Evolutionary conservation across 2,113 vertebrate species (phyloP).

Genomic region (Oncorhynchus masou): DNA sequence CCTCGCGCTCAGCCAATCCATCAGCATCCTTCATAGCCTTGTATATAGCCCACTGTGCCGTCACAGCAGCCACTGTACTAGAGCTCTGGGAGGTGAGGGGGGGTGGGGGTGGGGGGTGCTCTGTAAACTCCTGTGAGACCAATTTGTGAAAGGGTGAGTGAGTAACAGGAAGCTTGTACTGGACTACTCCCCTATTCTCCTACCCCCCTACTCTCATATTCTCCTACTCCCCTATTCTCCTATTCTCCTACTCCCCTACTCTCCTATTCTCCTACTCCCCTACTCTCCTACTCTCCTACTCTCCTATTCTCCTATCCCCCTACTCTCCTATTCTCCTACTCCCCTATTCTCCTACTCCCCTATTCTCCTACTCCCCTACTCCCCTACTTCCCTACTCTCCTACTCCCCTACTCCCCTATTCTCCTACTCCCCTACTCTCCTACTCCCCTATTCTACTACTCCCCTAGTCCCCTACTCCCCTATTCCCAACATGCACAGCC

Average conservation of each 20-base stretch:
- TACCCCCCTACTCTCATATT: neutral
- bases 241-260: neutral
- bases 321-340: neutral
- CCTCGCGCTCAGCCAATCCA: constrained; percentile 25
- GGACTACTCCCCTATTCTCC: neutral
- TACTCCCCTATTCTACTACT: neutral
- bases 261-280: neutral
- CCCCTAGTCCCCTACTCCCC: neutral
- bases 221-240: neutral
- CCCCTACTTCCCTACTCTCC: neutral
- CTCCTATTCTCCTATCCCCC: neutral
- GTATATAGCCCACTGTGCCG: constrained; percentile 33
- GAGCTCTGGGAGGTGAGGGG: constrained; percentile 3
- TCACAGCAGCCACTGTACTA: neutral
- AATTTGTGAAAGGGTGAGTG: constrained; percentile 21
- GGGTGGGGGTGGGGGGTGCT: neutral
- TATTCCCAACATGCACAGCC: constrained; percentile 11
- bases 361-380: neutral
- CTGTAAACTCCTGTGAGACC: neutral
- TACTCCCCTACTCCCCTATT: neutral
- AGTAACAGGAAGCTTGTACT: constrained; percentile 9
- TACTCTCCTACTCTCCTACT: neutral
- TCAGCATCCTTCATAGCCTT: constrained; percentile 14
- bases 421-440: neutral
- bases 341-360: neutral